Evolutionary conservation across 2,888 invertebrate species (phyloP), one percentile per base, ranked within the genome.

Genomic region (Rapana venosa): DNA sequence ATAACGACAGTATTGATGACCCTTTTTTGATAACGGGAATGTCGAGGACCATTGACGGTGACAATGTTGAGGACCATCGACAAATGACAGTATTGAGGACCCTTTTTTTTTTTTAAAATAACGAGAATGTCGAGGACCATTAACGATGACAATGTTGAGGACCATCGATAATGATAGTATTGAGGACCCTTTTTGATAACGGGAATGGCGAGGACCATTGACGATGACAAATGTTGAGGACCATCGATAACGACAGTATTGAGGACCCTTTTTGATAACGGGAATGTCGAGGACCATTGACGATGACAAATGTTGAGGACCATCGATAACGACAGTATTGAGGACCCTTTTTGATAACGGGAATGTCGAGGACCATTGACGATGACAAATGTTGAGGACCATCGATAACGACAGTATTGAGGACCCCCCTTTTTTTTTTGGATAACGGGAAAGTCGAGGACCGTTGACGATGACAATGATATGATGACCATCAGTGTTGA

Each of bases 121-220:
- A 79, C 26, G 79, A n/a, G 1, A 26, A 13, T 47, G 84, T 47
- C 17, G 56, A 85, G 36, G 56, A 47, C 47, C 47, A 85, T 47
- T 20, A 47, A 84, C 30, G 56, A 84, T 22, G 56, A 84, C 30
- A 32, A 84, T 84, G 84, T 22, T 47, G 84, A 84, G 36, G 47
- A 84, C 47, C 47, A 47, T 84, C 47, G 84, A 84, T 84, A 30
- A 84, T 47, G 58, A 84, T 47, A 47, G 47, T 47, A 47, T 22
- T 47, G 84, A 47, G 17, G 84, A 84, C 17, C 20, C 5, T 61
- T 20, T 2, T 1, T 17, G n/a, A n/a, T n/a, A 22, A 79, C 17
- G 79, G 15, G 1, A 26, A 79, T 20, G 84, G 22, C 17, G 56
- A 85, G 36, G 56, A 47, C 47, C 47, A 85, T 85, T 2, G n/a